Percentiles rank a stretch among this genome's conserved stretches.
phyloP scores from a whole-genome alignment of 2,888 invertebrate genomes.

The Amphipyra tragopoginis region DNA sequence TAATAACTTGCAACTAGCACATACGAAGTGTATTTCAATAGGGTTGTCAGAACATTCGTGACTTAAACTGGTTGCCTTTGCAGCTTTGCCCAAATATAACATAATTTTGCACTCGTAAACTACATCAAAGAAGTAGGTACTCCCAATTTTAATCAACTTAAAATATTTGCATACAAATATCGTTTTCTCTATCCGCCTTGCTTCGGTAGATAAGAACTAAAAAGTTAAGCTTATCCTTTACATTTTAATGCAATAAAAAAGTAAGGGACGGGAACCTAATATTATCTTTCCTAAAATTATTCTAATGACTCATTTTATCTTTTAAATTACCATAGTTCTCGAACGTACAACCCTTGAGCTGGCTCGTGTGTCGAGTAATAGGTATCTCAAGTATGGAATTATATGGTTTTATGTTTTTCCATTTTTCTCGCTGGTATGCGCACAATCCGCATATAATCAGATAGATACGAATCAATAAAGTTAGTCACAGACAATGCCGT shows the following conservation, averaged over 20 bases:
- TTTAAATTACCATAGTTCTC: constrained; percentile 26
- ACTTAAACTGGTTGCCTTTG: too few species aligned
- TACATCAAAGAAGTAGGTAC: not conserved
- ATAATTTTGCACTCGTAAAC: not conserved
- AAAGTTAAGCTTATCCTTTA: constrained; percentile 32
- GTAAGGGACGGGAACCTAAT: constrained; percentile 37
- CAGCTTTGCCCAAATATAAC: too few species aligned
- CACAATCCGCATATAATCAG: constrained; percentile 19
- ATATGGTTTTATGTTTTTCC: constrained; percentile 28
- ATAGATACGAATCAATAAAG: constrained; percentile 31
- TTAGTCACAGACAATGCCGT: not conserved
- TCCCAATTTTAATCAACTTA: constrained; percentile 20
- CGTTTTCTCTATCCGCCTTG: constrained; percentile 28
- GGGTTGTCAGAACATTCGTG: constrained; percentile 18
- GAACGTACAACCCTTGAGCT: constrained; percentile 12
- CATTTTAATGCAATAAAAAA: constrained; percentile 37
- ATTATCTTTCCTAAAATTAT: constrained; percentile 37
- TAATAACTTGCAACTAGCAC: constrained; percentile 34
- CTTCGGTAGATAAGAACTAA: constrained; percentile 21
- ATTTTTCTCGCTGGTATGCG: constrained; percentile 19
- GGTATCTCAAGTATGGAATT: constrained; percentile 31
- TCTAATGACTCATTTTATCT: constrained; percentile 40
- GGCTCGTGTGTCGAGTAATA: constrained; percentile 15
- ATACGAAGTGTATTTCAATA: constrained; percentile 17
- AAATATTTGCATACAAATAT: constrained; percentile 51